Evolutionary conservation across 2,797 vertebrate genomes (phyloP), one percentile per base, ranked within the genome.

Genomic region (Otolemur crassicaudatus): DNA sequence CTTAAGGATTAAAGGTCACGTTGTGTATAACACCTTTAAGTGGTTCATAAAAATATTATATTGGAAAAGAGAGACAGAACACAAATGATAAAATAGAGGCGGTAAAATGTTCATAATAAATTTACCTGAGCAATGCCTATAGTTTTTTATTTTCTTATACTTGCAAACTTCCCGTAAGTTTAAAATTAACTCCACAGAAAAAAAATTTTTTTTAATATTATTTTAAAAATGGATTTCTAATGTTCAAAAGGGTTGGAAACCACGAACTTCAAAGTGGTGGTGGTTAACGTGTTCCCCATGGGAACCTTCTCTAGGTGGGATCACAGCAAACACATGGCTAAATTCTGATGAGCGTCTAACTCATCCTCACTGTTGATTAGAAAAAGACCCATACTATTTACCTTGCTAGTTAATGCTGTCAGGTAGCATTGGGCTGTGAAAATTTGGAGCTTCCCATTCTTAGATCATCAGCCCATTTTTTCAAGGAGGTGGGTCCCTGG

Each of bases 81-180:
- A 70, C 12, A 95, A 96, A 89, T 53, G 53, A 82, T 58, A 56
- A 67, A 76, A 40, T 34, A 73, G 91, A 69, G 34, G 56, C 88
- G 19, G 56, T 34, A 87, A 90, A 94, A 85, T 76, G 23, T 82
- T 91, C 79, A 79, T 37, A 87, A 87, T 40, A 82, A 89, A 46
- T 83, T 31, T 90, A 85, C 63, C n/a, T 87, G 46, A 40, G 17
- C 34, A 65, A 76, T 13, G 5, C 46, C 0, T 63, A 37, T 29
- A 40, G 60, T 56, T 87, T 29, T 87, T 93, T 29, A 37, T 65
- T 89, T 89, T 86, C 25, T 93, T 80, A 34, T 76, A 83, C n/a
- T 84, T 93, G 19, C 23, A 94, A 63, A 37, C 90, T 88, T 96
- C 81, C 60, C 61, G 17, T 67, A 96, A 58, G 2, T 61, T 87